phyloP scores from a whole-genome alignment of 2,797 vertebrate species.

The Poeciliopsis paucimaculata region DNA sequence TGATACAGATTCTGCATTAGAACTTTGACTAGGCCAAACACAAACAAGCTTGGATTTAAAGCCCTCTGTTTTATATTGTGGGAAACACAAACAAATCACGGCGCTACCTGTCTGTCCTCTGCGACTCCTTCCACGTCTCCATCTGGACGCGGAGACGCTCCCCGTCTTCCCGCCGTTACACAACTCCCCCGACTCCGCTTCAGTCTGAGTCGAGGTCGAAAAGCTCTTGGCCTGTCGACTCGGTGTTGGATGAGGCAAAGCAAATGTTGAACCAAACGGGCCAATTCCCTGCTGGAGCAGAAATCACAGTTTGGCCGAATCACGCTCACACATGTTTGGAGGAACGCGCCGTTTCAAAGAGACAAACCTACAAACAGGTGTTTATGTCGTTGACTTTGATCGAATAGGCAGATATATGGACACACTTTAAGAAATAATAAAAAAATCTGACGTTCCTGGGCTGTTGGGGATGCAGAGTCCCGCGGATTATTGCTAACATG shows the following conservation, averaged over 20 bases:
- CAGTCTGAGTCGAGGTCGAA: constrained; percentile 35
- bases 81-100: neutral
- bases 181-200: constrained; percentile 30
- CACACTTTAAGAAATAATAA: neutral
- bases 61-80: neutral
- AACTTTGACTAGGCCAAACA: neutral
- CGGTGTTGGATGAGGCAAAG: constrained; percentile 35
- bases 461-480: neutral
- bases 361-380: neutral
- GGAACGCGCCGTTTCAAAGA: neutral
- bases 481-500: constrained; percentile 40
- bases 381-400: neutral
- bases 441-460: neutral
- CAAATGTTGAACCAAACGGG: constrained; percentile 49
- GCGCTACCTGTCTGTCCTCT: neutral
- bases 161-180: neutral
- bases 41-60: neutral
- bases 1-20: neutral
- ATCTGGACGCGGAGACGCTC: constrained; percentile 52
- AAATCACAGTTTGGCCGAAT: constrained; percentile 42
- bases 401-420: neutral
- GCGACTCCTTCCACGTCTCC: constrained; percentile 6
- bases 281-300: constrained; percentile 48
- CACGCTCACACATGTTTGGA: constrained; percentile 8
- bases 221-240: constrained; percentile 49